phyloP scores from a whole-genome alignment of 2,113 vertebrate genomes.

The Laticauda laticaudata region DNA sequence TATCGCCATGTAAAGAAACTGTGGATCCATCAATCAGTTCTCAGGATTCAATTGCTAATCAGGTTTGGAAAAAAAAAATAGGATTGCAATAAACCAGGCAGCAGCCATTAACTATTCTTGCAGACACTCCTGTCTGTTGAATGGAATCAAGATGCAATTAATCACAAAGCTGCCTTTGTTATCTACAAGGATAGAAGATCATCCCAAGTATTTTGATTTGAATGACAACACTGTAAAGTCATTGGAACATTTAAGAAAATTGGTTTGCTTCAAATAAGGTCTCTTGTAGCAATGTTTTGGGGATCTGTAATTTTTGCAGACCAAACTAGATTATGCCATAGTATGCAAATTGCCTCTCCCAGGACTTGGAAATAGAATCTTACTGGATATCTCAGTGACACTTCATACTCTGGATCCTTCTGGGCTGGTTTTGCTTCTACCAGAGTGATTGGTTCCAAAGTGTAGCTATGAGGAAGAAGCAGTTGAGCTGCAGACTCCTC shows the following conservation, averaged over 20 bases:
- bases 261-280: conserved; percentile 31
- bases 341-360: background rate
- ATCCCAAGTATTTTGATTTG: conserved; percentile 39
- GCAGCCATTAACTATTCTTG: conserved; percentile 74
- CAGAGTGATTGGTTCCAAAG: background rate
- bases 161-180: conserved; percentile 43
- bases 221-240: conserved; percentile 45
- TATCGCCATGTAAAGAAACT: conserved; percentile 68
- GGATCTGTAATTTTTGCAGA: background rate
- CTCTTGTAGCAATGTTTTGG: conserved; percentile 7
- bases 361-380: background rate
- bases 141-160: conserved; percentile 53
- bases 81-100: conserved; percentile 76
- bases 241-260: conserved; percentile 27
- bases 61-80: conserved; percentile 61
- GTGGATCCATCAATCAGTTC: conserved; percentile 80
- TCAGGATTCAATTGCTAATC: conserved; percentile 81
- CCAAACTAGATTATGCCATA: background rate
- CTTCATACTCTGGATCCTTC: background rate
- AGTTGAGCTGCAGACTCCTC: background rate
- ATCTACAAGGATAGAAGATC: conserved; percentile 34
- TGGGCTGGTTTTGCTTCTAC: background rate
- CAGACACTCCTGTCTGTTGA: conserved; percentile 40
- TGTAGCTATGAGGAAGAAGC: background rate
- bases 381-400: background rate